These are phyloP conservation scores for Pipa parva DNA, from an alignment of 2,113 vertebrate genomes.

Conservation along the genomic window DNA sequence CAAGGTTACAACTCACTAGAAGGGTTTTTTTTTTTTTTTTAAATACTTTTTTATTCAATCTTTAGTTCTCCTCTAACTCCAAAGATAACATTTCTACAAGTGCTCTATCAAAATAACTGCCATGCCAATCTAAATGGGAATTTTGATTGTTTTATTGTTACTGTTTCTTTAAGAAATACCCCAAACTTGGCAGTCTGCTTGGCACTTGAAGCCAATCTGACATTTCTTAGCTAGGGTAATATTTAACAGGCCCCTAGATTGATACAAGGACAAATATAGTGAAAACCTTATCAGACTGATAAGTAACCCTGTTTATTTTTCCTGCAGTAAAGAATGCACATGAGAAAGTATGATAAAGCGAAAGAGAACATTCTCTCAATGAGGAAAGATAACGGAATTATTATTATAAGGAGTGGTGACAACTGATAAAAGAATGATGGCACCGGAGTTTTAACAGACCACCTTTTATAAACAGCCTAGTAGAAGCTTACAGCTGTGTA, in stretches of 20 bases:
- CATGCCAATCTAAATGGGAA: too few species aligned
- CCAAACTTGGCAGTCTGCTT: too few species aligned
- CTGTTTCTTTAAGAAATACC: too few species aligned
- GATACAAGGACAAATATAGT: not conserved
- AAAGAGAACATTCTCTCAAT: not conserved
- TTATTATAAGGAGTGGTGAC: not conserved
- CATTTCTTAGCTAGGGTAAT: not conserved
- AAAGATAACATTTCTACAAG: too few species aligned
- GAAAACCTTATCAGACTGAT: not conserved
- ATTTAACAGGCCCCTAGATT: not conserved
- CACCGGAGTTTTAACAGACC: conserved; percentile 10
- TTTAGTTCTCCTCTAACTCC: too few species aligned
- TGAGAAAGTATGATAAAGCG: not conserved
- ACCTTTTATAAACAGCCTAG: not conserved
- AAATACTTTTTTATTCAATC: too few species aligned
- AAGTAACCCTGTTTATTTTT: not conserved
- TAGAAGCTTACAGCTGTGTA: too few species aligned
- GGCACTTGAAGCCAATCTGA: too few species aligned
- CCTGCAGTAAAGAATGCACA: not conserved
- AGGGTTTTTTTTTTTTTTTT: too few species aligned
- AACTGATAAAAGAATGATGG: conserved; percentile 9
- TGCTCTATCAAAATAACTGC: too few species aligned
- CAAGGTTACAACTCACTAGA: too few species aligned
- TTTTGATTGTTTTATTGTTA: too few species aligned
- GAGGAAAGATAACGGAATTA: not conserved